Evolutionary conservation across 2,113 vertebrate genomes (phyloP).

Genomic region (Perognathus longimembris): DNA sequence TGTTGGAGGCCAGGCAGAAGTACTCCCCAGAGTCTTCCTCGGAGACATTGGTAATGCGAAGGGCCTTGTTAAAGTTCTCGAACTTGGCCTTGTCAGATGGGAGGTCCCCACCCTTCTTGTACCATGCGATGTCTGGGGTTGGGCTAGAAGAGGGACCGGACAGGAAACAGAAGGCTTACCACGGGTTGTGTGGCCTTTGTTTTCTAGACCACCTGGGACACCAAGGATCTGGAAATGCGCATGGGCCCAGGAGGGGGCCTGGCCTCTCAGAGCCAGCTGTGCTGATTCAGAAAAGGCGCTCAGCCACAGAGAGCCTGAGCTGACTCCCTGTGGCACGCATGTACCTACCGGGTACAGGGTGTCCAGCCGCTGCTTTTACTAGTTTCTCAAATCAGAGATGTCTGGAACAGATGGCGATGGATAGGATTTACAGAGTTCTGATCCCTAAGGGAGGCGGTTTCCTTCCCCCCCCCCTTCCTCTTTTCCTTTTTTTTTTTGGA

Average conservation of each 20-base stretch:
- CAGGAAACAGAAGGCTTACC: background rate
- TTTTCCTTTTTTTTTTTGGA: too few relatives aligned
- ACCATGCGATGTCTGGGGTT: conserved; percentile 95
- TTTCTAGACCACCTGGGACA: background rate
- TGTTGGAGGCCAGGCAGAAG: conserved; percentile 96
- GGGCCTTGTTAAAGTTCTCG: conserved; percentile 95
- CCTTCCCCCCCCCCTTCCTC: too few relatives aligned
- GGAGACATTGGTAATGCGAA: conserved; percentile 92
- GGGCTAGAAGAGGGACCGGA: conserved; percentile 87
- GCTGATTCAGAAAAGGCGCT: background rate
- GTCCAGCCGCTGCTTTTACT: background rate
- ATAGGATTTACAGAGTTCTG: background rate
- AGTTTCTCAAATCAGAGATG: background rate
- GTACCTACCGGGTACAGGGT: too few relatives aligned
- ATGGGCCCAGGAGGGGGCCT: background rate
- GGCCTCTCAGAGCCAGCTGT: background rate
- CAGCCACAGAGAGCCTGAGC: background rate
- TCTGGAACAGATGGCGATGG: background rate
- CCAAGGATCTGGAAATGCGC: background rate
- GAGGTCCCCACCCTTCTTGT: conserved; percentile 96
- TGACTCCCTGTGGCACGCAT: background rate
- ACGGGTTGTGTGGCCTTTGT: background rate
- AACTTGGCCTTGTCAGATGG: conserved; percentile 91
- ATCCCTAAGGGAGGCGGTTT: background rate
- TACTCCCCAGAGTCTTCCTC: conserved; percentile 97